Percentiles rank a stretch among this genome's conserved stretches.
These are phyloP conservation scores for Hyposoter didymator DNA, from an alignment of 2,888 invertebrate genomes.

Conservation along the genomic window DNA sequence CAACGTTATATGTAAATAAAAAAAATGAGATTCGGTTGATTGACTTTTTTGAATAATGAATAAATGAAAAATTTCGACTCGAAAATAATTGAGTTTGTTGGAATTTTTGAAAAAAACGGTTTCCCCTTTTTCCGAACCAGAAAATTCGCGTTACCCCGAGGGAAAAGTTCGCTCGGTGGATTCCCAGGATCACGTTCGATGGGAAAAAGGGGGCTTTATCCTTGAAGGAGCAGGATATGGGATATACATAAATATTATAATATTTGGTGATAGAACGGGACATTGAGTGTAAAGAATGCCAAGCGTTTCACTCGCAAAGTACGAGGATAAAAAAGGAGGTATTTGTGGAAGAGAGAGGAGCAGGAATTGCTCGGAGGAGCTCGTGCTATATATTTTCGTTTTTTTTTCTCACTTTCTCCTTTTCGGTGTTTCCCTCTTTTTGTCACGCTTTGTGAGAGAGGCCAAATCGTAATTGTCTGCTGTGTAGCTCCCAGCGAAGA, in stretches of 20 bases:
- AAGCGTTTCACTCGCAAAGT: conserved; percentile 36
- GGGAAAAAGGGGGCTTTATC: not conserved
- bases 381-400: conserved; percentile 42
- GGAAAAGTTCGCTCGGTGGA: not conserved
- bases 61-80: not conserved
- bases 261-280: conserved; percentile 45
- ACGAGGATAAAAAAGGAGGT: conserved; percentile 47
- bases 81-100: not conserved
- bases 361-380: conserved; percentile 50
- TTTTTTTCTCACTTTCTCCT: not conserved
- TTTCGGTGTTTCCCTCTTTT: conserved; percentile 13
- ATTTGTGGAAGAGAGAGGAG: conserved; percentile 49
- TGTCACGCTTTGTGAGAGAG: conserved; percentile 26
- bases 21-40: too few species aligned
- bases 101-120: not conserved
- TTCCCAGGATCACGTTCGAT: conserved; percentile 22
- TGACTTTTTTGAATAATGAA: not conserved
- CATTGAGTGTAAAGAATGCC: conserved; percentile 60
- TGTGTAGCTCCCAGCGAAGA: conserved; percentile 16
- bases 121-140: not conserved
- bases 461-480: conserved; percentile 63
- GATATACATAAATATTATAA: conserved; percentile 52
- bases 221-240: conserved; percentile 21
- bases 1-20: too few species aligned
- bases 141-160: not conserved